Evolutionary conservation across 2,113 vertebrate species (phyloP), one percentile per base, ranked within the genome.

Genomic region (Tetrax tetrax): DNA sequence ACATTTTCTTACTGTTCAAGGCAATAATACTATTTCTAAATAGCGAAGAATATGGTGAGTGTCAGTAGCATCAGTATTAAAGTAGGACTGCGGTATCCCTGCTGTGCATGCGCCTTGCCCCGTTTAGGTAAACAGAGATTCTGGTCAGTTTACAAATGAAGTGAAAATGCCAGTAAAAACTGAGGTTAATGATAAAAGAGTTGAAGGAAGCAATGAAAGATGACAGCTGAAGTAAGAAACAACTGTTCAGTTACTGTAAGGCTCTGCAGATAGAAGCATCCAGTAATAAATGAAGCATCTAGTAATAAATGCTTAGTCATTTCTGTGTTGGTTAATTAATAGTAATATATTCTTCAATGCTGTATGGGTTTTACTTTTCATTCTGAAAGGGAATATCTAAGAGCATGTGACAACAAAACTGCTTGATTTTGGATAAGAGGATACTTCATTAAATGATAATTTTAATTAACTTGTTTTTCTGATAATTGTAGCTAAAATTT

Each of bases 251-350:
- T 47, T 66, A 15, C 51, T 82, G 65, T 83, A 50, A 41, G 47
- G 60, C 72, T 84, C 43, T 97, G 90, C 94, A 91, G 82, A 82
- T 84, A 33, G 87, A 97, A 90, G 38, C 70, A 86, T 95, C 68
- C 38, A 35, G 92, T 92, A 83, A 82, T 87, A 95, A 90, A 85
- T 82, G 93, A 97, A 90, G 38, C 70, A 86, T 95, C 68, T 43
- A 35, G 92, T 92, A 86, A 82, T 87, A 95, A 90, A 85, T 82
- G 93, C 94, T 95, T 95, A 96, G 96, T 97, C 96, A 97, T 96
- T 87, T 95, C 78, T 95, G 48, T 79, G 78, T 22, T 95, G 87
- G 50, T 93, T 95, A 93, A 93, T 97, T 96, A 96, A 95, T 94
- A 92, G 72, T 72, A 70, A 88, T 63, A 43, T 53, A 51, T 90